A percentile compares a stretch with the other conserved stretches of the same genome.
Conservation (phyloP, 2,113 vertebrate species). For the Parus major region DNA sequence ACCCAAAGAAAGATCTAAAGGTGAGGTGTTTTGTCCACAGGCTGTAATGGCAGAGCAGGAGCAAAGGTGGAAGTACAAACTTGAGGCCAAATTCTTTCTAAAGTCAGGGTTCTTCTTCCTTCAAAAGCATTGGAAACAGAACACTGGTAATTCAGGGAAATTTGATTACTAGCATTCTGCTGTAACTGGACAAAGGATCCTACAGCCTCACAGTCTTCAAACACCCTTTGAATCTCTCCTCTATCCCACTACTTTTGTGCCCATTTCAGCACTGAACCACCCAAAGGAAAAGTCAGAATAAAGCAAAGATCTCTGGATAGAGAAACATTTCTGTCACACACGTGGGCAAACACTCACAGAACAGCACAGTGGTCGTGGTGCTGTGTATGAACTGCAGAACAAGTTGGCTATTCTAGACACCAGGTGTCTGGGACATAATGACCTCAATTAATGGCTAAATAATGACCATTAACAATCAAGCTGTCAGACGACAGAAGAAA, state of each 20-base stretch:
- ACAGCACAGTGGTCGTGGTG: background rate
- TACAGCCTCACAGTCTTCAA: background rate
- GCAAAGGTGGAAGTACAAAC: background rate
- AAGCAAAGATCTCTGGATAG: background rate
- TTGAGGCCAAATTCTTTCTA: background rate
- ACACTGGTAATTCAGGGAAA: background rate
- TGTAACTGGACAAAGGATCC: background rate
- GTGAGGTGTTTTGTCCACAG: background rate
- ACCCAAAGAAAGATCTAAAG: background rate
- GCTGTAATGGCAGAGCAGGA: background rate
- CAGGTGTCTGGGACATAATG: slow-evolving; percentile 4
- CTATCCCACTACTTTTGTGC: background rate
- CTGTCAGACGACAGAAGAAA: background rate
- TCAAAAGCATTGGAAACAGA: background rate
- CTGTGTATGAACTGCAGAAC: background rate
- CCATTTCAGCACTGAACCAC: background rate
- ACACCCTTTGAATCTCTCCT: background rate
- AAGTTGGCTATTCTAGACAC: background rate
- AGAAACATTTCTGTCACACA: background rate
- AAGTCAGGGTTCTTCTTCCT: background rate
- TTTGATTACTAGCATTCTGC: background rate
- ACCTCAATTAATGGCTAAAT: slow-evolving; percentile 42
- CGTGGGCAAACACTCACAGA: background rate
- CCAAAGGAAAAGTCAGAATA: background rate
- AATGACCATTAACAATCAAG: background rate